A percentile compares a stretch with the other conserved stretches of the same genome.
Evolutionary conservation across 2,113 vertebrate genomes (phyloP).

Genomic region (Alligator sinensis): DNA sequence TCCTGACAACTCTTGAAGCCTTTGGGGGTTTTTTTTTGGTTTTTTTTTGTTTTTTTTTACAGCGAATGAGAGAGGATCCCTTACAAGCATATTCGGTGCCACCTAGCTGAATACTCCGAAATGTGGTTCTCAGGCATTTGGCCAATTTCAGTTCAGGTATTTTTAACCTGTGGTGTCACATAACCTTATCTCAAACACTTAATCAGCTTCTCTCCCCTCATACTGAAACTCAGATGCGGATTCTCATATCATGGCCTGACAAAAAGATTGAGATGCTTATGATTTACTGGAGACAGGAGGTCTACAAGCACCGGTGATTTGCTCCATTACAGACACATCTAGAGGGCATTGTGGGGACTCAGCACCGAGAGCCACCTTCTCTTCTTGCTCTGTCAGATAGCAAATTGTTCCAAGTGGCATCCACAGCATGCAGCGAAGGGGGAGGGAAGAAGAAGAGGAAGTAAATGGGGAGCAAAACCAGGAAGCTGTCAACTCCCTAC

Average conservation of each 20-base stretch:
- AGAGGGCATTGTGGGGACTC: constrained; percentile 8
- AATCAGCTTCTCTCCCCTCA: constrained; percentile 65
- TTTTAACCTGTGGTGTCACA: constrained; percentile 77
- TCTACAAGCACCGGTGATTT: constrained; percentile 63
- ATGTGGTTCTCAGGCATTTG: constrained; percentile 33
- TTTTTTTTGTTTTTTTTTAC: not conserved
- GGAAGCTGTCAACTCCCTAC: not conserved
- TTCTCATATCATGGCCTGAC: constrained; percentile 73
- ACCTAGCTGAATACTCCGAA: not conserved
- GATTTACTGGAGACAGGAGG: constrained; percentile 81
- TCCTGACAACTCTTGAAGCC: not conserved
- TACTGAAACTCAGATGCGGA: constrained; percentile 68
- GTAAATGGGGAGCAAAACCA: not conserved
- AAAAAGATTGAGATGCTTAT: constrained; percentile 78
- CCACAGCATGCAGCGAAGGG: rapidly evolving
- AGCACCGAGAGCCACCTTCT: not conserved
- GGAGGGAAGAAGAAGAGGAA: not conserved
- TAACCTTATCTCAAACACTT: constrained; percentile 82
- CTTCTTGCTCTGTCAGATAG: not conserved
- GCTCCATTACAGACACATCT: constrained; percentile 47
- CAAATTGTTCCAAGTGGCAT: not conserved
- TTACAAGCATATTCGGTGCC: not conserved
- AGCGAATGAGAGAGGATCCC: constrained; percentile 31
- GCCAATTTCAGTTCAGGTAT: constrained; percentile 73
- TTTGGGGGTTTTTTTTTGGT: not conserved